These are phyloP conservation scores for Pandemis corylana DNA, from an alignment of 2,888 invertebrate genomes.

Conservation along the genomic window DNA sequence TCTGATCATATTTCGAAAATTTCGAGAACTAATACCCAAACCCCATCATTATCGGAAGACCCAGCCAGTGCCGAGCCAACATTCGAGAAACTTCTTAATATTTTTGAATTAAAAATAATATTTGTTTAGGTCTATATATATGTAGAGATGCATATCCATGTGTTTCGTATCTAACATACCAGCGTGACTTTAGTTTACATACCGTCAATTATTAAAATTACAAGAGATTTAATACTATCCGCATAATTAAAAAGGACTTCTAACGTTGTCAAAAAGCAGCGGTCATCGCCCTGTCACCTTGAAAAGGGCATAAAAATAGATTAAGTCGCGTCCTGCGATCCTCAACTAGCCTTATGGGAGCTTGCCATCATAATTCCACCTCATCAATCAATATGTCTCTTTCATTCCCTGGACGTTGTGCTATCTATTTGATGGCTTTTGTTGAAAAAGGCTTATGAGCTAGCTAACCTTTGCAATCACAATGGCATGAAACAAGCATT, in stretches of 20 bases:
- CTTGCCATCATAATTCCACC: slow-evolving; percentile 14
- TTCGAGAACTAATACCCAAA: too few species aligned
- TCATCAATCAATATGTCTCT: slow-evolving; percentile 28
- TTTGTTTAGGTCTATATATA: too few species aligned
- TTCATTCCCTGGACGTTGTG: slow-evolving; percentile 1
- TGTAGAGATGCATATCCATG: too few species aligned
- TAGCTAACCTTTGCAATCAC: background rate
- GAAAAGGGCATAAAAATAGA: slow-evolving; percentile 23
- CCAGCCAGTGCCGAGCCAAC: too few species aligned
- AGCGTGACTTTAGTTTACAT: background rate
- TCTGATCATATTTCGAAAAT: too few species aligned
- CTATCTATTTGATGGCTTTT: background rate
- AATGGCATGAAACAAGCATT: background rate
- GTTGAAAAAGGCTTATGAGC: background rate
- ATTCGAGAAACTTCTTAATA: too few species aligned
- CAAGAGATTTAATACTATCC: background rate
- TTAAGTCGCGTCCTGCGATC: slow-evolving; percentile 7
- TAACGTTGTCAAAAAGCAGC: slow-evolving; percentile 15
- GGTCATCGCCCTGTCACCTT: slow-evolving; percentile 11
- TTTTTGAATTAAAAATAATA: too few species aligned
- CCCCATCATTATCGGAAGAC: too few species aligned
- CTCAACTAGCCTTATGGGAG: slow-evolving; percentile 4
- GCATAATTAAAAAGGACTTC: slow-evolving; percentile 1
- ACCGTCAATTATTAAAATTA: background rate
- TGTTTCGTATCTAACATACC: background rate